Conservation (phyloP, 2,113 vertebrate species). For the Oophaga pumilio region DNA sequence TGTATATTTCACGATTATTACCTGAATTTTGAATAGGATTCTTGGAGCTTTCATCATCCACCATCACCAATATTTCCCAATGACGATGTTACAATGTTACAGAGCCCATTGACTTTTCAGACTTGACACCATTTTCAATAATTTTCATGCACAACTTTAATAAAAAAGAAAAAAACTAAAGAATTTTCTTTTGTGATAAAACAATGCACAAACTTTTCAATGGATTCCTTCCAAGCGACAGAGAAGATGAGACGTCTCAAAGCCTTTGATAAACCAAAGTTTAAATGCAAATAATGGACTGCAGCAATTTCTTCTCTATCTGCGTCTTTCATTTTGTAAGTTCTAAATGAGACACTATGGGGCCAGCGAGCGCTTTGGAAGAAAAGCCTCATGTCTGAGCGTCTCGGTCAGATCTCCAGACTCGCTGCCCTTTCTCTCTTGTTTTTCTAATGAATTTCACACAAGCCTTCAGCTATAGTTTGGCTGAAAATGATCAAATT, state of each 20-base stretch:
- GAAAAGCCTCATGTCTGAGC: slow-evolving; percentile 19
- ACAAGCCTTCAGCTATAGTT: slow-evolving; percentile 49
- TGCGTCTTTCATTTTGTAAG: neutral
- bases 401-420: neutral
- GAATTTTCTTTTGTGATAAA: neutral
- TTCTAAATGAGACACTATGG: slow-evolving; percentile 30
- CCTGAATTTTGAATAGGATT: neutral
- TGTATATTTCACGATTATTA: neutral
- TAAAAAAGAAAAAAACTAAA: neutral
- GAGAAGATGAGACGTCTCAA: neutral
- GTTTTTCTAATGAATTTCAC: slow-evolving; percentile 49
- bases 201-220: neutral
- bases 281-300: slow-evolving; percentile 21
- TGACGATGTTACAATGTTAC: neutral
- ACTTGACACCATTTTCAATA: neutral
- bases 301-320: neutral
- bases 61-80: neutral
- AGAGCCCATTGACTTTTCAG: neutral
- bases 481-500: slow-evolving; percentile 54
- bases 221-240: neutral
- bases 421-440: slow-evolving; percentile 30
- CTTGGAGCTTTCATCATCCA: neutral
- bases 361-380: neutral
- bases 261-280: neutral
- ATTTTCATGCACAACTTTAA: neutral